A percentile compares a stretch with the other conserved stretches of the same genome.
Evolutionary conservation across 2,113 vertebrate species (phyloP).

Genomic region (Macaca nemestrina): DNA sequence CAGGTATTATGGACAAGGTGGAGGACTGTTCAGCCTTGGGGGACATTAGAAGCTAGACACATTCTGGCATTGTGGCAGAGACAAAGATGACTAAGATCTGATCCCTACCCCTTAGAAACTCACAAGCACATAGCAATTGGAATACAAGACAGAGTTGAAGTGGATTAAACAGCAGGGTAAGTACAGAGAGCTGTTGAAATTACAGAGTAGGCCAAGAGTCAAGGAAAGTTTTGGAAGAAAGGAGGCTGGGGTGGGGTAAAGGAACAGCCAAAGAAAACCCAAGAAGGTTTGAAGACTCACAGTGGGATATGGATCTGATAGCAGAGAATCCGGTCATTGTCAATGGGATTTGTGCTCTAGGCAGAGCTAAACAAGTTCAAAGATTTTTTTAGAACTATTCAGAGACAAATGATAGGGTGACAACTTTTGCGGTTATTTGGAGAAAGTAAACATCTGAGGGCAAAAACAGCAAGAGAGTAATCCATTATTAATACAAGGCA

Average conservation of each 20-base stretch:
- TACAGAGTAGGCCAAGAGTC: background rate
- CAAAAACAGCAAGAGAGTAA: background rate
- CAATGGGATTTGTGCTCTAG: background rate
- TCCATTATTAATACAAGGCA: background rate
- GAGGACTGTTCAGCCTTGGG: background rate
- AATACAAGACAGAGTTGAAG: background rate
- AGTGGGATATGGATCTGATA: background rate
- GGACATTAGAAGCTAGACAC: background rate
- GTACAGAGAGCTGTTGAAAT: background rate
- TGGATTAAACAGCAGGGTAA: background rate
- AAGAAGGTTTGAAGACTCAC: background rate
- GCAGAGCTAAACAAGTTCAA: background rate
- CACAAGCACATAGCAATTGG: background rate
- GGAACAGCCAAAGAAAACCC: background rate
- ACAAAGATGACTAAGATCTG: background rate
- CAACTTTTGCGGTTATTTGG: background rate
- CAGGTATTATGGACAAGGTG: background rate
- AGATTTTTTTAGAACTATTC: background rate
- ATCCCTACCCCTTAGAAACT: background rate
- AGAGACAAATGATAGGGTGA: background rate
- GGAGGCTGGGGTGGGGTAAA: background rate
- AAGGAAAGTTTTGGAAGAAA: background rate
- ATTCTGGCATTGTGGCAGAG: background rate
- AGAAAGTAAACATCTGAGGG: background rate
- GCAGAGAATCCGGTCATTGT: background rate